Evolutionary conservation across 2,113 vertebrate species (phyloP).

Genomic region (Hippoglossus stenolepis): DNA sequence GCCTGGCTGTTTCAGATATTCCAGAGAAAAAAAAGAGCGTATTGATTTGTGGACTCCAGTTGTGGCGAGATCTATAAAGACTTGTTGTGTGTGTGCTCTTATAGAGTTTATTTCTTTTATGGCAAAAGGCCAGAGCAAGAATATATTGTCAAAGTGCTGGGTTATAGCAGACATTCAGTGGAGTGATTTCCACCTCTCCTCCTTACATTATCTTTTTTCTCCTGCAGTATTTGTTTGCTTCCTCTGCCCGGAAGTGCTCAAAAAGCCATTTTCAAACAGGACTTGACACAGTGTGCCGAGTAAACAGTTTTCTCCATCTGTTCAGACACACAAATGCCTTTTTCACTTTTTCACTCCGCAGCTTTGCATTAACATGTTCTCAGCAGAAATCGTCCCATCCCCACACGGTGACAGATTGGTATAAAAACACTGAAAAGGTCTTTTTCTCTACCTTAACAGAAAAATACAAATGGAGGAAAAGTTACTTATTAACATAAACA

Average conservation of each 20-base stretch:
- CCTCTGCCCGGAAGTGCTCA: slow-evolving; percentile 14
- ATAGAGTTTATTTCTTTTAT: slow-evolving; percentile 47
- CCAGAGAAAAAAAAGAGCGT: background rate
- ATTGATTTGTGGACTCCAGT: slow-evolving; percentile 55
- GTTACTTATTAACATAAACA: background rate
- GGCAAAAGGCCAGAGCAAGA: slow-evolving; percentile 44
- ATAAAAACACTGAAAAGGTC: background rate
- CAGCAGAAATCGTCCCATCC: slow-evolving; percentile 21
- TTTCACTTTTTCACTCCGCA: slow-evolving; percentile 10
- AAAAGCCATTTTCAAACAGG: slow-evolving; percentile 24
- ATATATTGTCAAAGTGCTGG: slow-evolving; percentile 5
- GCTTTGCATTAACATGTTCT: slow-evolving; percentile 17
- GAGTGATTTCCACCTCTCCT: slow-evolving; percentile 10
- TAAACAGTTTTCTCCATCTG: slow-evolving; percentile 58
- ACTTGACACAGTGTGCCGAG: slow-evolving; percentile 45
- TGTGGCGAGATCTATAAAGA: slow-evolving; percentile 53
- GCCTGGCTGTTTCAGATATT: slow-evolving; percentile 43
- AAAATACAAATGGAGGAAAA: background rate
- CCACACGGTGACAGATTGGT: slow-evolving; percentile 23
- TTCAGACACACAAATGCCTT: slow-evolving; percentile 25
- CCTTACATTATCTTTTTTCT: slow-evolving; percentile 18
- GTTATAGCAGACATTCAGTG: slow-evolving; percentile 15
- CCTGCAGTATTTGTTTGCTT: slow-evolving; percentile 29
- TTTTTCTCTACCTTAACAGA: background rate
- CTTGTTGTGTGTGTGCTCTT: slow-evolving; percentile 41